Percentiles rank a stretch among this genome's conserved stretches.
Evolutionary conservation across 2,113 vertebrate genomes (phyloP).

Genomic region (Sitta europaea): DNA sequence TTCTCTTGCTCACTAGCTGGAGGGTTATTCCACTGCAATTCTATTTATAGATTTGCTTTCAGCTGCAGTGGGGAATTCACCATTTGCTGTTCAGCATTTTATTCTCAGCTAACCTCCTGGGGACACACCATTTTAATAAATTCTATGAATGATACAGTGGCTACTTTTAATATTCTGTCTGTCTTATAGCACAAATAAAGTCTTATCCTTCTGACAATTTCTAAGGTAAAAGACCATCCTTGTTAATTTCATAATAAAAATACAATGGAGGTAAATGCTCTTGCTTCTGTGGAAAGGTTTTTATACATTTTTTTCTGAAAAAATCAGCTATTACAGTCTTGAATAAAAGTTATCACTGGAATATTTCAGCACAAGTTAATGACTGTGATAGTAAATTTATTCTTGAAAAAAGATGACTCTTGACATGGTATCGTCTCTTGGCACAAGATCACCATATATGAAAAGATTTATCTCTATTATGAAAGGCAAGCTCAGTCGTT

Average conservation of each 20-base stretch:
- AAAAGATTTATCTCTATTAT: not conserved
- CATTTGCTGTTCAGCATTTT: constrained; percentile 10
- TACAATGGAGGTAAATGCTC: not conserved
- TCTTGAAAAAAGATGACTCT: not conserved
- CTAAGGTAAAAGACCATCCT: not conserved
- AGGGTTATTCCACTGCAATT: not conserved
- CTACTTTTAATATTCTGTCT: not conserved
- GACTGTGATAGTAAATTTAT: not conserved
- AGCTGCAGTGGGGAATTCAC: not conserved
- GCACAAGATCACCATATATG: not conserved
- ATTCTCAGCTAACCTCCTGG: not conserved
- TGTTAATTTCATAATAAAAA: not conserved
- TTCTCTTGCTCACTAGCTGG: not conserved
- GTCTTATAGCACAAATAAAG: not conserved
- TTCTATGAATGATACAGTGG: not conserved
- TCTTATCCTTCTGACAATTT: not conserved
- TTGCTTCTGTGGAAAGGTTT: not conserved
- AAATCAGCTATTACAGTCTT: not conserved
- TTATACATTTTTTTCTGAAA: not conserved
- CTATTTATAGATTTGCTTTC: constrained; percentile 48
- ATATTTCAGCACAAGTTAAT: not conserved
- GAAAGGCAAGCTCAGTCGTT: not conserved
- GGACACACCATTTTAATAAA: constrained; percentile 17
- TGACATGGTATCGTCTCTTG: not conserved
- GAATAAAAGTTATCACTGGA: not conserved